Evolutionary conservation across 2,888 invertebrate genomes (phyloP), one percentile per base, ranked within the genome.

Genomic region (Pomacea canaliculata): DNA sequence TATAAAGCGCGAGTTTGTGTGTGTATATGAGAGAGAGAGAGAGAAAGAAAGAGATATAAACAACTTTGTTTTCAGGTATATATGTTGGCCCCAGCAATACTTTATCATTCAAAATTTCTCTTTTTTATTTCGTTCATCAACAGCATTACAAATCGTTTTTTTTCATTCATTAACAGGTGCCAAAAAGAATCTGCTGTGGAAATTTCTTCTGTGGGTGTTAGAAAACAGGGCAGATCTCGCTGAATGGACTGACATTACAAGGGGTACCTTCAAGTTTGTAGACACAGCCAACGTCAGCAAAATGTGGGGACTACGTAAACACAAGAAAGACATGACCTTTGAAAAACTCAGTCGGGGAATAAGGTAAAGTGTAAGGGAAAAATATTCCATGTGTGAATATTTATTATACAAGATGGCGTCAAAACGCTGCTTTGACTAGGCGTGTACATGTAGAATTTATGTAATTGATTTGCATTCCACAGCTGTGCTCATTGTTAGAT

Each of bases 291-390:
- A 83, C 70, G 77, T 83, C 60, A 85, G 85, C 77, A 77, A 77
- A 23, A 78, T 82, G 62, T 86, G 86, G 86, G 86, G 86, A 5
- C 59, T 76, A 68, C 83, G 81, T 77, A 86, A 86, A 73, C 81
- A 83, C 72, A 86, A 85, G 74, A 76, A 78, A 7, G 86, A 86
- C 76, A 86, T 86, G 86, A 86, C 85, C 73, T 86, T 86, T 56
- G 86, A 86, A 76, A 86, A 86, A 60, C 84, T 86, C n/a, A 86
- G 86, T 59, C 77, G 86, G 0, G 86, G 85, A 65, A 86, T 86
- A 27, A 82, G 86, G 86, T 86, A 27, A 65, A 19, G 37, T 37
- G 37, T 37, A 37, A 37, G 5, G 5, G 37, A 37, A 37, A 23
- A 37, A n/a, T 62, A n/a, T 62, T 19, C 18, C n/a, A 62, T n/a